Evolutionary conservation across 1,140 invertebrate species (phyloP), one percentile per base, ranked within the genome.

Genomic region (Planococcus citri): DNA sequence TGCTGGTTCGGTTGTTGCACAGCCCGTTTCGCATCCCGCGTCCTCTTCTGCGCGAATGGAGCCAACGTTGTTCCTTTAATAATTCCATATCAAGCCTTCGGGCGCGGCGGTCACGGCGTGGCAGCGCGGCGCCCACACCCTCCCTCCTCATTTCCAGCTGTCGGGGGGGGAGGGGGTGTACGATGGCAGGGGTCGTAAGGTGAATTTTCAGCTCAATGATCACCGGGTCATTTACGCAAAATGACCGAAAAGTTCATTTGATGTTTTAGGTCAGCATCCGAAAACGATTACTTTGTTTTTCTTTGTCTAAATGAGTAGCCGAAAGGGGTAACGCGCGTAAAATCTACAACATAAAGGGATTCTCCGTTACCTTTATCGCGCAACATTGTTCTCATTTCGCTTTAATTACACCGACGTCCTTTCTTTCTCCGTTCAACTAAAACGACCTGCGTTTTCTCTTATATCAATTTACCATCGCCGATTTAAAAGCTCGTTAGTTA

Each of bases 201-300:
- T 20, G 41, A 51, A 51, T 51, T 51, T 51, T 51, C 41, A 51
- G 12, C 41, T 51, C 41, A 51, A 51, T 20, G 41, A 51, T 51
- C 41, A 51, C 41, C 41, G 41, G 41, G 41, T 51, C 41, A 51
- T 51, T 51, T 51, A 51, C 41, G 41, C 41, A 14, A 20, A 51
- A 51, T 51, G 41, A 51, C 41, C 41, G 41, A 51, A 51, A 51
- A 51, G 41, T 51, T 51, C 41, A 51, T 51, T 51, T 51, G 41
- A 51, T 51, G 41, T 51, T 51, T 51, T 20, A 14, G 41, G 41
- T 51, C 41, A 51, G 41, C 41, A 51, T 51, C 41, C 41, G 41
- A 51, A 51, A 51, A 51, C 41, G 41, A 51, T 51, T 51, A 51
- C 41, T 51, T 51, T 51, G 41, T 51, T 51, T 51, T 51, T 51